phyloP scores from a whole-genome alignment of 2,797 vertebrate genomes.

The Ctenochaetus hawaiiensis region DNA sequence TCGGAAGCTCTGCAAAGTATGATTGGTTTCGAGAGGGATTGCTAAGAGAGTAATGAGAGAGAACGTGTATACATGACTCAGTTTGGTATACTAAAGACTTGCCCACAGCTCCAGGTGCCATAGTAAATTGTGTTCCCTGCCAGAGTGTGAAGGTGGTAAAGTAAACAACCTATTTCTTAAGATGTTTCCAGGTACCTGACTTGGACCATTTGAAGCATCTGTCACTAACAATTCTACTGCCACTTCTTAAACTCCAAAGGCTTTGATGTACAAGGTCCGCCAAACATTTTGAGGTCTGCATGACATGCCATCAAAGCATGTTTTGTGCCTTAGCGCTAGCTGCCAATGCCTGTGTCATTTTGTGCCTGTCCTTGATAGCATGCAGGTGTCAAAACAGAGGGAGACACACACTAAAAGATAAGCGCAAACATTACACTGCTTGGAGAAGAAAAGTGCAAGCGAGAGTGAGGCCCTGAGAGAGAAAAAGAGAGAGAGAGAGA shows the following conservation, averaged over 20 bases:
- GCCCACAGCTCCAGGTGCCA: neutral
- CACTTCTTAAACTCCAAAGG: constrained; percentile 32
- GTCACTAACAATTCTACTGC: constrained; percentile 28
- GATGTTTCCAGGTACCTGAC: constrained; percentile 1
- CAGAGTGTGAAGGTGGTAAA: constrained; percentile 15
- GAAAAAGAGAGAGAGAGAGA: neutral
- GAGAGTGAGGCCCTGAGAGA: neutral
- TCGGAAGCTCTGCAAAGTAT: neutral
- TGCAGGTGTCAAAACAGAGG: constrained; percentile 61
- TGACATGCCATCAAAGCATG: constrained; percentile 62
- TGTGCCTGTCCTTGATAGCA: constrained; percentile 68
- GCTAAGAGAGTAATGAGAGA: neutral
- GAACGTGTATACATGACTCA: neutral
- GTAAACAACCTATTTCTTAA: constrained; percentile 21
- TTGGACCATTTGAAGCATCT: constrained; percentile 37
- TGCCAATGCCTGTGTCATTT: constrained; percentile 52
- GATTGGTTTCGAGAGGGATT: neutral
- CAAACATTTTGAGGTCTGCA: constrained; percentile 60
- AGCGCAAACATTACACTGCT: constrained; percentile 29
- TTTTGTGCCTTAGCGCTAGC: constrained; percentile 51
- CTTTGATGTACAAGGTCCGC: constrained; percentile 67
- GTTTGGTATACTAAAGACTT: neutral
- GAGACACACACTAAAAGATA: constrained; percentile 55
- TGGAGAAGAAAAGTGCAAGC: constrained; percentile 9
- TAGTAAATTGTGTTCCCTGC: constrained; percentile 15